Percentiles rank a stretch among this genome's conserved stretches.
These are phyloP conservation scores for Episyrphus balteatus DNA, from an alignment of 1,140 invertebrate genomes.

Conservation along the genomic window DNA sequence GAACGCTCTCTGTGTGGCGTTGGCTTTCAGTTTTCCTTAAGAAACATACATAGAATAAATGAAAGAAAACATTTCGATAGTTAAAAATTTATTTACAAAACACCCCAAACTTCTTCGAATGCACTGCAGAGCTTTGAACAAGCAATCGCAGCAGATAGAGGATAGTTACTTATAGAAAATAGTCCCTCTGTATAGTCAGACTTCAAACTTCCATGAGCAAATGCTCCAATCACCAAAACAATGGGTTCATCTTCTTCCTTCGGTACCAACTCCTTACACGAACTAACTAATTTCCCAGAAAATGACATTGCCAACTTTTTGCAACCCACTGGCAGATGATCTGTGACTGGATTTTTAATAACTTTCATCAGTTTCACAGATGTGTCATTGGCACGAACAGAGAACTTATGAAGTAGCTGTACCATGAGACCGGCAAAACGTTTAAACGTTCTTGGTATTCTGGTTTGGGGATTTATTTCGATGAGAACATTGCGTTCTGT, in stretches of 20 bases:
- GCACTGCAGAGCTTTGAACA: constrained; percentile 94
- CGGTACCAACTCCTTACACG: constrained; percentile 72
- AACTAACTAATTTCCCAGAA: constrained; percentile 63
- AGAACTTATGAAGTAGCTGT: constrained; percentile 91
- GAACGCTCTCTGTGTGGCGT: no score
- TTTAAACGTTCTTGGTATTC: constrained; percentile 96
- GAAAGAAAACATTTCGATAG: background rate
- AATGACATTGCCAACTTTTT: constrained; percentile 86
- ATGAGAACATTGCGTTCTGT: constrained; percentile 96
- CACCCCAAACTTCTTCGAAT: constrained; percentile 93
- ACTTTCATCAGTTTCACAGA: constrained; percentile 90
- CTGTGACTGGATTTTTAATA: constrained; percentile 92
- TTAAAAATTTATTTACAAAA: constrained; percentile 38
- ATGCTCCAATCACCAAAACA: constrained; percentile 88
- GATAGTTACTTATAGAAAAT: constrained; percentile 90
- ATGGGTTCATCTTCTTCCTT: constrained; percentile 62
- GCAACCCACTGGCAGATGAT: constrained; percentile 93
- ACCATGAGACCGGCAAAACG: constrained; percentile 98
- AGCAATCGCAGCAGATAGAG: constrained; percentile 88
- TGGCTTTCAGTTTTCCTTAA: no score
- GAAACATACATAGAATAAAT: no score
- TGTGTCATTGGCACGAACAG: constrained; percentile 78
- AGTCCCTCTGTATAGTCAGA: constrained; percentile 85
- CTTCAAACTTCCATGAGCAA: constrained; percentile 91
- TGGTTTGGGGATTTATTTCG: constrained; percentile 96